A percentile compares a stretch with the other conserved stretches of the same genome.
Conservation (phyloP, 2,797 vertebrate species). For the Falco concolor region DNA sequence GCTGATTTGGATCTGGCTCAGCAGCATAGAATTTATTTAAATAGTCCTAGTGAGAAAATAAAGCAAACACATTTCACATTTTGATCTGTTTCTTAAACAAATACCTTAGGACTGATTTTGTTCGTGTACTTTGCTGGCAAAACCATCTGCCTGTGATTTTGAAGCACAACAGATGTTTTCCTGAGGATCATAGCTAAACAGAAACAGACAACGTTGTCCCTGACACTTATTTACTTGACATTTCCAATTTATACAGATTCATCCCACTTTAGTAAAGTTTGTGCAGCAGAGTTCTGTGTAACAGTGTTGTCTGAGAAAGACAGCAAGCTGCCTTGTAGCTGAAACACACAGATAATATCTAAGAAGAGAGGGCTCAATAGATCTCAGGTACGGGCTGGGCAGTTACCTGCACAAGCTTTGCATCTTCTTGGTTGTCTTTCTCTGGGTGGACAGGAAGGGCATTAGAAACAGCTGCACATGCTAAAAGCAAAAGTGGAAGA, state of each 20-base stretch:
- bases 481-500: constrained; percentile 16
- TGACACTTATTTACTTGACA: neutral
- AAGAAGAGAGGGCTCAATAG: neutral
- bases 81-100: neutral
- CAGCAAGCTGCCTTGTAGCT: neutral
- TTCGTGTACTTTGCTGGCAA: neutral
- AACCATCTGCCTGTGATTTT: neutral
- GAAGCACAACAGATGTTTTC: neutral
- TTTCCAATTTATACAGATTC: neutral
- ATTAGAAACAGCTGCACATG: neutral
- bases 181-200: neutral
- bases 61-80: neutral
- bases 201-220: neutral
- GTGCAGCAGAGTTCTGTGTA: neutral
- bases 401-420: constrained; percentile 67
- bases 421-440: constrained; percentile 5
- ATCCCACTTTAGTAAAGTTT: neutral
- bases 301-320: neutral
- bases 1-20: constrained; percentile 58
- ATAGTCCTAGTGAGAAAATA: constrained; percentile 76
- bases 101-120: neutral
- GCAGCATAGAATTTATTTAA: constrained; percentile 82
- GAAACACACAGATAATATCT: neutral
- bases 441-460: neutral
- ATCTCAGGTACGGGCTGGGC: neutral